Percentiles rank a stretch among this genome's conserved stretches.
Evolutionary conservation across 1,140 invertebrate species (phyloP).

Genomic region (Pogonus chalceus): DNA sequence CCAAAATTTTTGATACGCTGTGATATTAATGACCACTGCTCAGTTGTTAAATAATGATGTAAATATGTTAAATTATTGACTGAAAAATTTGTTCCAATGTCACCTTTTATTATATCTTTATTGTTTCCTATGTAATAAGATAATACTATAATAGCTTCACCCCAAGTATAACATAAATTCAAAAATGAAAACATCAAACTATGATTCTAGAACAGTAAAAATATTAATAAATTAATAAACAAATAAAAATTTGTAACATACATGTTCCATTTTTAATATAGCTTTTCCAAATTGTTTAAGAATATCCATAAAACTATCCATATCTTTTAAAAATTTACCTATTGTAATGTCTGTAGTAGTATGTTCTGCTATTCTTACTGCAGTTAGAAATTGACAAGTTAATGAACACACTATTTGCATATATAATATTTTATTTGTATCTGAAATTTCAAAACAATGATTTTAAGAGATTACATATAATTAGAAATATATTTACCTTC

Average conservation of each 20-base stretch:
- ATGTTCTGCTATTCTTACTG: slow-evolving; percentile 26
- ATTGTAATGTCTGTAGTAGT: slow-evolving; percentile 20
- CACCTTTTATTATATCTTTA: slow-evolving; percentile 17
- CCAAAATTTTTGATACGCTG: slow-evolving; percentile 34
- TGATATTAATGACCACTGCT: slow-evolving; percentile 29
- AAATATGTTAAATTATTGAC: slow-evolving; percentile 25
- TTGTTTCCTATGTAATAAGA: slow-evolving; percentile 23
- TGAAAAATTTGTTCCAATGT: slow-evolving; percentile 18
- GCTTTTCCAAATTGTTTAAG: slow-evolving; percentile 23
- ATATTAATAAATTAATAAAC: slow-evolving; percentile 8
- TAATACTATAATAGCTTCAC: slow-evolving; percentile 25
- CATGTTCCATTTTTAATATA: slow-evolving; percentile 28
- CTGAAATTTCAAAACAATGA: not conserved
- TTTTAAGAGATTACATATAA: slow-evolving; percentile 2
- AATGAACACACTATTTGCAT: slow-evolving; percentile 23
- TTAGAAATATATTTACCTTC: slow-evolving; percentile 7
- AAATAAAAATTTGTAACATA: slow-evolving; percentile 19
- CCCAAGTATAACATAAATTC: slow-evolving; percentile 28
- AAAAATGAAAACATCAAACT: slow-evolving; percentile 27
- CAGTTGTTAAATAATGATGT: slow-evolving; percentile 26
- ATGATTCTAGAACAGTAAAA: slow-evolving; percentile 26
- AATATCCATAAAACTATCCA: slow-evolving; percentile 22
- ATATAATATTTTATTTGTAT: slow-evolving; percentile 9
- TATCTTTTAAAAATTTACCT: slow-evolving; percentile 23
- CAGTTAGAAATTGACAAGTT: slow-evolving; percentile 18